Base-by-base conservation (phyloP, 2,888 invertebrate species). In the Biston betularia region DNA sequence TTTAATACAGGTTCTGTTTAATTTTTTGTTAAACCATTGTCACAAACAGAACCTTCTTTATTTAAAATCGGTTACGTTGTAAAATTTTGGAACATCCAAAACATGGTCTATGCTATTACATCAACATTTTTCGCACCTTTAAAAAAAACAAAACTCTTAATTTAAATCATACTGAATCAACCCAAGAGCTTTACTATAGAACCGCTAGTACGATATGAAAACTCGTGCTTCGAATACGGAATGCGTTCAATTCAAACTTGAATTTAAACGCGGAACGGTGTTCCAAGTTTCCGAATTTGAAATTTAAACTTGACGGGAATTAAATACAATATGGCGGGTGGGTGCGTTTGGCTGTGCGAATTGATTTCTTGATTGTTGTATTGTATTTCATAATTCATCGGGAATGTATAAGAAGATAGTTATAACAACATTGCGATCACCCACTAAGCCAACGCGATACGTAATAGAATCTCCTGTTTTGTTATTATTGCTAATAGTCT, bases 251-350 rank as follows among this genome's bases (percentile, higher is more conserved):
- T 90, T 88, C 89, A 87, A 92, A 93, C 90, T 92, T 89, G 88
- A 89, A 92, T 90, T 90, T 89, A 88, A 90, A 92, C 89, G 85
- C 85, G 79, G 88, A 88, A 82, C 82, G 81, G 79, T 77, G 84
- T 84, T 85, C 87, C 87, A 91, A 92, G 89, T 92, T 90, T 89
- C 88, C 81, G 87, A 90, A 90, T 91, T 92, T 84, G 89, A 87
- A 91, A 92, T 90, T 92, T 90, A 89, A 88, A 88, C 89, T 91
- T 88, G 88, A 81, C 83, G 86, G 76, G 89, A 90, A 90, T 91
- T 91, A 90, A 90, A 89, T 86, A 86, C 88, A 89, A 87, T 85
- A 88, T 88, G 87, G 86, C 82, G 83, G 79, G 75, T 61, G 65
- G 73, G 72, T 66, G 64, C 46, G 64, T 61, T 48, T 53, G 56